These are phyloP conservation scores for Petrocephalus microphthalmus DNA, from an alignment of 2,113 vertebrate species.

Conservation along the genomic window DNA sequence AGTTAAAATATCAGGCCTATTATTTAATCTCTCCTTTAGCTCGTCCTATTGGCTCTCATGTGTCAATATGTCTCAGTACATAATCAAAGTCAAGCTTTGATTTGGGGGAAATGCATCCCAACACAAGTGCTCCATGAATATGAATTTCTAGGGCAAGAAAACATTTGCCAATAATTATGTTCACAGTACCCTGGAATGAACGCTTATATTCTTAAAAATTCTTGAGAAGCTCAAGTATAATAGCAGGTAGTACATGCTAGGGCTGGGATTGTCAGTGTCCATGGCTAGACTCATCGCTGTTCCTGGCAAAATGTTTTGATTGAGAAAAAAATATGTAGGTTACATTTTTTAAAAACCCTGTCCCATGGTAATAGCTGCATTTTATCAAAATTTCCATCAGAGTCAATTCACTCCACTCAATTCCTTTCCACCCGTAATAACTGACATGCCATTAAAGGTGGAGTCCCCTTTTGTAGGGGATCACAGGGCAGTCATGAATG, in stretches of 20 bases:
- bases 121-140: not conserved
- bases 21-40: not conserved
- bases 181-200: not conserved
- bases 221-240: not conserved
- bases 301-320: not conserved
- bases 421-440: not conserved
- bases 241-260: not conserved
- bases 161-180: not conserved
- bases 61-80: not conserved
- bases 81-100: not conserved
- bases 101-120: not conserved
- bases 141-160: not conserved
- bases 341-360: not conserved
- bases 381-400: not conserved
- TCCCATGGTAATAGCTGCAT: not conserved
- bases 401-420: not conserved
- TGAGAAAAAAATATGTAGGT: not conserved
- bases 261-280: not conserved
- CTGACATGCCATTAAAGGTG: not conserved
- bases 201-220: not conserved
- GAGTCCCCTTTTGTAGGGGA: not conserved
- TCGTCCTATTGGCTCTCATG: not conserved
- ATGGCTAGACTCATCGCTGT: not conserved
- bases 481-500: not conserved
- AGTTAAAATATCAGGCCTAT: not conserved